A percentile compares a stretch with the other conserved stretches of the same genome.
Conservation (phyloP, 2,797 vertebrate genomes). For the Gouania willdenowi region DNA sequence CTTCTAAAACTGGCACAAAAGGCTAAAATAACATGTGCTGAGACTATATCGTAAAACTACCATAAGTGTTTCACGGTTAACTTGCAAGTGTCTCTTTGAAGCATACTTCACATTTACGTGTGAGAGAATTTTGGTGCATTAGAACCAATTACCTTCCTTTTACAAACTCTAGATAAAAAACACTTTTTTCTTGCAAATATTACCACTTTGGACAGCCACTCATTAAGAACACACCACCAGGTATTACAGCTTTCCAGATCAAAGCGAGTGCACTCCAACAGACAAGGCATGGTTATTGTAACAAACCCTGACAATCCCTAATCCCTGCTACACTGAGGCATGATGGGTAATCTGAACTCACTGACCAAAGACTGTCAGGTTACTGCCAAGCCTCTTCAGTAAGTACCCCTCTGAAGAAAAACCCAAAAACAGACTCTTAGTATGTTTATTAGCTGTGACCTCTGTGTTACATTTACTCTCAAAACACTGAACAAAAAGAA, state of each 20-base stretch:
- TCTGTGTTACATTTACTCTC: constrained; percentile 15
- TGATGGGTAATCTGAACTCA: constrained; percentile 58
- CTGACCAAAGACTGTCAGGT: constrained; percentile 60
- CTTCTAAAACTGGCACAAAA: too few species aligned
- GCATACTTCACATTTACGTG: too few species aligned
- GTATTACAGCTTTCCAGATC: constrained; percentile 3
- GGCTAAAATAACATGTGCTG: too few species aligned
- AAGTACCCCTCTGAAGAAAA: constrained; percentile 23
- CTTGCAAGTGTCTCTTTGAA: too few species aligned
- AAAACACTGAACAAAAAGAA: constrained; percentile 14
- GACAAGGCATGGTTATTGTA: constrained; percentile 50
- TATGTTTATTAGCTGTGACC: constrained; percentile 17
- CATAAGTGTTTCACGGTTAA: too few species aligned
- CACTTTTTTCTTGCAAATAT: too few species aligned
- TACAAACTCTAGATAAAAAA: background rate
- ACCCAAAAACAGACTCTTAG: constrained; percentile 13
- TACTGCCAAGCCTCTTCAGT: constrained; percentile 25
- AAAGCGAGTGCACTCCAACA: constrained; percentile 20
- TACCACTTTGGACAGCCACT: too few species aligned
- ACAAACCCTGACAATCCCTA: constrained; percentile 63
- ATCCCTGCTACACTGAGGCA: constrained; percentile 54
- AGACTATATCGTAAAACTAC: too few species aligned
- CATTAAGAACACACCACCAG: constrained; percentile 12
- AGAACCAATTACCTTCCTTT: background rate
- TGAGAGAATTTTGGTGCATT: too few species aligned